phyloP scores from a whole-genome alignment of 2,888 invertebrate species.

The Amblyteles armatorius region DNA sequence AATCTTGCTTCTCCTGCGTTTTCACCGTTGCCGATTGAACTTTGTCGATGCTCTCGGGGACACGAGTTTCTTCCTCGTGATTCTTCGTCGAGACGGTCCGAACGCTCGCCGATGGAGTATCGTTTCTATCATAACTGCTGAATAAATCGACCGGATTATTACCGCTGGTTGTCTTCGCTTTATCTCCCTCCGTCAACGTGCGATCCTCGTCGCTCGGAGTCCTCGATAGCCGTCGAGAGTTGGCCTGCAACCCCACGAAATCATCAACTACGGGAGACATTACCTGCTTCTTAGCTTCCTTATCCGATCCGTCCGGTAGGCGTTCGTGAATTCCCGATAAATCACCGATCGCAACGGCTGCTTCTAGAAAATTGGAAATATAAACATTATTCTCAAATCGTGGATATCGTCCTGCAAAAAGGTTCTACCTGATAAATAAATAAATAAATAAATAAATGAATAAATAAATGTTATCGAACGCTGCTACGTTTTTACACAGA shows the following conservation, averaged over 20 bases:
- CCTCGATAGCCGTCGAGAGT: constrained; percentile 80
- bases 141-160: constrained; percentile 77
- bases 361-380: constrained; percentile 72
- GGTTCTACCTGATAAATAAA: too few species aligned
- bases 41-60: constrained; percentile 31
- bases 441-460: too few species aligned
- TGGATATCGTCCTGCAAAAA: too few species aligned
- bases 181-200: constrained; percentile 72
- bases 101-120: constrained; percentile 26
- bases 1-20: constrained; percentile 66
- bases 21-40: constrained; percentile 59
- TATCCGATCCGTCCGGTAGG: constrained; percentile 75
- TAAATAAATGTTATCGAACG: too few species aligned
- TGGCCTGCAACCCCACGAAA: constrained; percentile 82
- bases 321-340: constrained; percentile 75
- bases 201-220: constrained; percentile 72
- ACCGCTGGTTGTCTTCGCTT: constrained; percentile 67
- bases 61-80: background rate
- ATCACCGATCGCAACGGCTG: constrained; percentile 77
- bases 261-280: constrained; percentile 79
- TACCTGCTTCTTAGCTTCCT: constrained; percentile 83
- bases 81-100: constrained; percentile 1
- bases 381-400: background rate
- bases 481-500: too few species aligned
- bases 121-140: constrained; percentile 71